Conservation (phyloP, 2,797 vertebrate genomes). For the Emys orbicularis region DNA sequence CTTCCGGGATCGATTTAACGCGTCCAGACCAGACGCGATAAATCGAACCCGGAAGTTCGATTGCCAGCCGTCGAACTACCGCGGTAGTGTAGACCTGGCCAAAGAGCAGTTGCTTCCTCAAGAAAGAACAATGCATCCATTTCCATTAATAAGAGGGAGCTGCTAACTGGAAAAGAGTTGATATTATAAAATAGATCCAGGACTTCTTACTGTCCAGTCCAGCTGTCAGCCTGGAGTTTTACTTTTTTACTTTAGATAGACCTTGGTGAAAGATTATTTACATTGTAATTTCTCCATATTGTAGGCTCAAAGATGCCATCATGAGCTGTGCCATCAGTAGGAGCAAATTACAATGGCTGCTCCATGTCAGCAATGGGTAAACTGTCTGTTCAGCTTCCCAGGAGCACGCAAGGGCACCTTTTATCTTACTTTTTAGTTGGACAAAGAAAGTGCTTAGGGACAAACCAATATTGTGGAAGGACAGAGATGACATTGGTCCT, state of each 20-base stretch:
- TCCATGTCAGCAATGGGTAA: not conserved
- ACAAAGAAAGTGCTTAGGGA: not conserved
- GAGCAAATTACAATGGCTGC: not conserved
- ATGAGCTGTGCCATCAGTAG: not conserved
- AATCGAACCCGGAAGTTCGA: too few relatives aligned
- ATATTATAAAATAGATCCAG: not conserved
- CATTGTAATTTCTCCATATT: not conserved
- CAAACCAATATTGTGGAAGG: not conserved
- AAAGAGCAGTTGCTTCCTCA: not conserved
- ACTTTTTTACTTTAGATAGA: not conserved
- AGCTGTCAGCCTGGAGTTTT: not conserved
- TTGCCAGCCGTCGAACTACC: too few relatives aligned
- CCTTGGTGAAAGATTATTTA: not conserved
- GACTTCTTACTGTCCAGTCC: not conserved
- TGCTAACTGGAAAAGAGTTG: not conserved
- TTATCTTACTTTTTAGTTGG: conserved; percentile 2
- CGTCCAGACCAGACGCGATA: too few relatives aligned
- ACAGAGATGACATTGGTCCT: not conserved
- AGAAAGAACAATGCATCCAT: not conserved
- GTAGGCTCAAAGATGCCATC: not conserved
- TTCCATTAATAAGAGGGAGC: not conserved
- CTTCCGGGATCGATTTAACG: too few relatives aligned
- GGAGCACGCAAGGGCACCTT: not conserved
- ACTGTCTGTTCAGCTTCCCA: not conserved
- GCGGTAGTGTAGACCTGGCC: too few relatives aligned